Percentiles rank a stretch among this genome's conserved stretches.
Conservation (phyloP, 2,888 invertebrate genomes). For the Ophion costatus region DNA sequence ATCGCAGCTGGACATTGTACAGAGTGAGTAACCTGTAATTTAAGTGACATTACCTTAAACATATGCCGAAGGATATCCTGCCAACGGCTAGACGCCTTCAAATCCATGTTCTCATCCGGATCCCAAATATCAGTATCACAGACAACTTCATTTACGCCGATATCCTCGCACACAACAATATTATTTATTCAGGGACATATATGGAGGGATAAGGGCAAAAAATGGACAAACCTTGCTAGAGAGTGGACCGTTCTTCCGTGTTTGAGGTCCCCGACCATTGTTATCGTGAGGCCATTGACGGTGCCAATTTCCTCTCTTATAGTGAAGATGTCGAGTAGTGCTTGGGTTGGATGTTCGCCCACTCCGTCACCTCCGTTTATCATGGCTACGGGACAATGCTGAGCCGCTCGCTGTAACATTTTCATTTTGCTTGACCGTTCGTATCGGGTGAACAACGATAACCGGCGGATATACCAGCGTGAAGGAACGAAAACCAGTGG, state of each 20-base stretch:
- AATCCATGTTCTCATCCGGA: too few relatives aligned
- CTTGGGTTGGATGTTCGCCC: slow-evolving; percentile 99
- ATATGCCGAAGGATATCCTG: slow-evolving; percentile 66
- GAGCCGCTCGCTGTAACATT: slow-evolving; percentile 89
- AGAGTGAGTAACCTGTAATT: slow-evolving; percentile 89
- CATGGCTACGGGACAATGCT: slow-evolving; percentile 94
- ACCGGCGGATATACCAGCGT: background rate
- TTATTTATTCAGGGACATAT: background rate
- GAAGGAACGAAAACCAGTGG: background rate
- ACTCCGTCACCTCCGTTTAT: slow-evolving; percentile 99
- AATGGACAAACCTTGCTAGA: slow-evolving; percentile 88
- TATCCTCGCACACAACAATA: background rate
- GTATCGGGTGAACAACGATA: background rate
- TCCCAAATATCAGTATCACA: background rate
- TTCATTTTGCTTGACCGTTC: background rate
- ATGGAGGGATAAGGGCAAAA: background rate
- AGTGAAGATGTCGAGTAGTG: slow-evolving; percentile 98
- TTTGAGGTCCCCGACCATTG: slow-evolving; percentile 99
- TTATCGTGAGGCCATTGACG: slow-evolving; percentile 98
- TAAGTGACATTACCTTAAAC: background rate
- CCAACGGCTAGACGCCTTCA: too few relatives aligned
- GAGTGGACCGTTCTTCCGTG: slow-evolving; percentile 99
- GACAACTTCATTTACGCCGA: background rate
- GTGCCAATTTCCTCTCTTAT: slow-evolving; percentile 99
- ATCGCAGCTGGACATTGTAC: slow-evolving; percentile 96